Evolutionary conservation across 2,888 invertebrate species (phyloP), one percentile per base, ranked within the genome.

Genomic region (Andrena fulva): DNA sequence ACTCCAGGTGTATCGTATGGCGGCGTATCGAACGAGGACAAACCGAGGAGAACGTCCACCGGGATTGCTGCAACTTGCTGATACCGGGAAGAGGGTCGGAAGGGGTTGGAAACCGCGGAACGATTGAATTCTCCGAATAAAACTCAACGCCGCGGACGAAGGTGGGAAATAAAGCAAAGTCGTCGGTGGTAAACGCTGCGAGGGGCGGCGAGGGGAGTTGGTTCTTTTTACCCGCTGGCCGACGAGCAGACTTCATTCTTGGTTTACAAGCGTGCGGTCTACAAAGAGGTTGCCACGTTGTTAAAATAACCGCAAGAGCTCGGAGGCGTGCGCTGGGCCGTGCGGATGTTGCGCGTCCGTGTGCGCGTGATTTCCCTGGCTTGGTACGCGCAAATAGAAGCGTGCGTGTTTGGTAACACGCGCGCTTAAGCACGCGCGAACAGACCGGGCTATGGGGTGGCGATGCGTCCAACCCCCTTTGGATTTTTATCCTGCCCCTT

Each of bases 211-310:
- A 6, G 33, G 62, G 27, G 8, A 48, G 8, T 2, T 4, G 10
- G 33, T 7, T 72, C 35, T 72, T 80, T 84, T 82, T 77, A 72
- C 75, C 71, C 85, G 86, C 87, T 85, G 89, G 85, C 85, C 87
- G 77, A 86, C 90, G 92, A 93, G 90, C 93, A 91, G 93, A 92
- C 93, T 93, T 93, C 91, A 91, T 92, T 93, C 92, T 93, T 92
- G 91, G 93, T 93, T 93, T 93, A 93, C 93, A 94, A 93, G 93
- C 93, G 92, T 92, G 93, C 92, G 93, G 93, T 93, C 93, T 92
- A 93, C 93, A 93, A 93, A 94, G 94, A 93, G 93, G 91, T 93
- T 93, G 92, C 93, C 93, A 93, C 93, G 93, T 91, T 93, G 94
- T 94, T 94, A 93, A 94, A 94, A 93, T 93, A 93, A 93, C 93